Conservation (phyloP, 2,113 vertebrate genomes). For the Zootoca vivipara region DNA sequence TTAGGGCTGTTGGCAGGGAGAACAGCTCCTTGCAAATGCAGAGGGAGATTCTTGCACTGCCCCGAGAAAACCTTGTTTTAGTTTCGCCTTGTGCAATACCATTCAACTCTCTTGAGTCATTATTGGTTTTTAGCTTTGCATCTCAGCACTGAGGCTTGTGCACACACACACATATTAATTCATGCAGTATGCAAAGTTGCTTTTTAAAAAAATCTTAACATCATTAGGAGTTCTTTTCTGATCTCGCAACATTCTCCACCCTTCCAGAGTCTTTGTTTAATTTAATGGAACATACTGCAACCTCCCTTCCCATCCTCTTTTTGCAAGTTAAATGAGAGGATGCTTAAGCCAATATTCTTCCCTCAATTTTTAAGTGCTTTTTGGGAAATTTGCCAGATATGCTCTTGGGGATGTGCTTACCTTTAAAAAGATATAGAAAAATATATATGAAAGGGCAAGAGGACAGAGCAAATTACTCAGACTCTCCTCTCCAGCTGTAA, state of each 20-base stretch:
- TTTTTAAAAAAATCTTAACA: constrained; percentile 19
- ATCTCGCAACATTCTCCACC: constrained; percentile 1
- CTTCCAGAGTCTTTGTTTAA: background rate
- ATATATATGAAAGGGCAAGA: constrained; percentile 20
- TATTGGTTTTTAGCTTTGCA: background rate
- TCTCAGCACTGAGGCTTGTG: background rate
- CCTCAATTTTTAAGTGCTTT: constrained; percentile 21
- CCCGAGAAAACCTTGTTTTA: background rate
- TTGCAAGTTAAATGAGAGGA: background rate
- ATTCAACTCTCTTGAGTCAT: background rate
- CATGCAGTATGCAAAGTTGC: background rate
- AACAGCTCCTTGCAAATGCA: too few species aligned
- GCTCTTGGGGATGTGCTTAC: background rate
- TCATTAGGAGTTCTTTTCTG: background rate
- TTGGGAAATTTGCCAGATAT: background rate
- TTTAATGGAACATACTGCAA: constrained; percentile 4
- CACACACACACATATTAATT: background rate
- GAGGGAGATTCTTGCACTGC: too few species aligned
- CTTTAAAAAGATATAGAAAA: constrained; percentile 10
- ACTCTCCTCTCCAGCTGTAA: background rate
- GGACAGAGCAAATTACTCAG: background rate
- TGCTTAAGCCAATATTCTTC: constrained; percentile 4
- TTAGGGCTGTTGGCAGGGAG: too few species aligned
- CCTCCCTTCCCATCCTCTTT: background rate
- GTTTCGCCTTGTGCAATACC: background rate